These are phyloP conservation scores for Tokudaia muenninki DNA, from an alignment of 2,797 vertebrate genomes.

Conservation along the genomic window DNA sequence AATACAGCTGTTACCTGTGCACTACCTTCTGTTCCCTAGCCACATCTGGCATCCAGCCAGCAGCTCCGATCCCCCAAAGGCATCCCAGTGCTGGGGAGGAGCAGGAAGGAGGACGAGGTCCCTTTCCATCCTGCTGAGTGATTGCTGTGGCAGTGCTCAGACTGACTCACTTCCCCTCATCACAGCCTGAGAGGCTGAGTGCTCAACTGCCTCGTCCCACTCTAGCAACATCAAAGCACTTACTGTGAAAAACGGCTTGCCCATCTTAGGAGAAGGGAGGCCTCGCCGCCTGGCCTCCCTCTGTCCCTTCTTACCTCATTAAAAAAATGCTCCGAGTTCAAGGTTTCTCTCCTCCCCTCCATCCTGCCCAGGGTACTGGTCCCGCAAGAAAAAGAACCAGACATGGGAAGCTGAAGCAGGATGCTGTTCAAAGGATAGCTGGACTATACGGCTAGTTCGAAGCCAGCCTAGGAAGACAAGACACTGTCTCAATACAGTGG, in stretches of 20 bases:
- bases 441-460: neutral
- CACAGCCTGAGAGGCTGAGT: neutral
- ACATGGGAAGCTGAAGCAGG: neutral
- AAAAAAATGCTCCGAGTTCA: too few relatives aligned
- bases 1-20: neutral
- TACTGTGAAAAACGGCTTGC: neutral
- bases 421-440: neutral
- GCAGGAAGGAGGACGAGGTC: neutral
- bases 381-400: neutral
- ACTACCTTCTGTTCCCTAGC: neutral
- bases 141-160: neutral
- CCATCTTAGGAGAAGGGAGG: neutral
- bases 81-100: neutral
- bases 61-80: too few relatives aligned
- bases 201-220: neutral
- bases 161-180: conserved; percentile 48
- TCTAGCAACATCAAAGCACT: neutral
- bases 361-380: neutral
- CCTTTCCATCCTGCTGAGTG: neutral
- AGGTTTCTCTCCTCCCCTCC: neutral
- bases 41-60: neutral
- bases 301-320: neutral
- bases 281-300: neutral
- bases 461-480: neutral
- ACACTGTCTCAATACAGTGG: neutral